Evolutionary conservation across 2,888 invertebrate species (phyloP), one percentile per base, ranked within the genome.

Genomic region (Schizaphis graminum): DNA sequence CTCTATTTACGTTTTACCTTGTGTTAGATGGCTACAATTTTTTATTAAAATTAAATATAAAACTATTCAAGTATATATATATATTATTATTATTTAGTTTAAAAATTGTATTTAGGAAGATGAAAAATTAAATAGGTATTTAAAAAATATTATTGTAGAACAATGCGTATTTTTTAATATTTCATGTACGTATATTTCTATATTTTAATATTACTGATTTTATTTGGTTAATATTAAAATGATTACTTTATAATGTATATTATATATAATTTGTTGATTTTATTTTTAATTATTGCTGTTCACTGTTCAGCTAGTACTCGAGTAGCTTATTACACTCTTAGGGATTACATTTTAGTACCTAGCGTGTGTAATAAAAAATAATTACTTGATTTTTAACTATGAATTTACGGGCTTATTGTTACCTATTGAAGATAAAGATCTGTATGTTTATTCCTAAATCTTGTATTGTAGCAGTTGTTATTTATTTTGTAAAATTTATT

Each of bases 361-460:
- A 11, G 84, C 35, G 4, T 11, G 13, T 47, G 61, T 26, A 56
- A 56, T 41, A 85, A n/a, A 56, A 56, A 85, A 85, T 91, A 91
- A 85, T 91, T 91, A 85, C 10, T 56, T 91, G n/a, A 91, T 91
- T 91, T 85, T 16, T 16, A n/a, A 44, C 85, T 24, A 57, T 57
- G 44, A 57, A 44, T 57, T 56, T n/a, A 44, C 35, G 8, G n/a
- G 28, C 13, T 47, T 53, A 53, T 86, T 49, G 28, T 44, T 61
- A 57, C 35, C 56, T 41, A 41, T 67, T 47, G 47, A 67, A 67
- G 16, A 44, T 53, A 26, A 28, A 44, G 67, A 90, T 67, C 24
- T 7, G 16, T 28, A 61, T 57, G 8, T 89, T n/a, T 90, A 26
- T 91, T 21, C 26, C 84, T 84, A 56, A 26, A n/a, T 35, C 10